Conservation (phyloP, 2,113 vertebrate genomes). For the Dipodomys spectabilis region DNA sequence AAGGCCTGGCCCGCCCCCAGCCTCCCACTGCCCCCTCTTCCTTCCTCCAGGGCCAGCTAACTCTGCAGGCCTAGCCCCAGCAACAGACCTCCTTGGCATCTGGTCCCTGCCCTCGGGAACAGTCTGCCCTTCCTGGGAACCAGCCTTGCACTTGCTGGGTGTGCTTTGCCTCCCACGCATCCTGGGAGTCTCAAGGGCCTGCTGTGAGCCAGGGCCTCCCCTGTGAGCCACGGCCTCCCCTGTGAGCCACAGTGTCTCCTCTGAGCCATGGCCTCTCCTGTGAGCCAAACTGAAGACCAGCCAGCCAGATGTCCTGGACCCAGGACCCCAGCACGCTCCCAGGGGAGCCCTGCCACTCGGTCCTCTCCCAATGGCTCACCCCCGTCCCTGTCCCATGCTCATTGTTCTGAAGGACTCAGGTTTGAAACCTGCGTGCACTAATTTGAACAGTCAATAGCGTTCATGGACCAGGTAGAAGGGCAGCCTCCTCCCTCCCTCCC, state of each 20-base stretch:
- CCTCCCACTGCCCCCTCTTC: neutral
- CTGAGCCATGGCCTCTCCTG: rapidly evolving
- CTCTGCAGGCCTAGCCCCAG: neutral
- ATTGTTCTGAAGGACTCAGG: neutral
- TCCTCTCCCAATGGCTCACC: neutral
- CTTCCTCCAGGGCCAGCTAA: neutral
- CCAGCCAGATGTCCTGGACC: too few species aligned
- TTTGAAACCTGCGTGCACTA: neutral
- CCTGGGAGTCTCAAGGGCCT: neutral
- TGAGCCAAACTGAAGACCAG: neutral
- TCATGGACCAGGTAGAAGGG: rapidly evolving
- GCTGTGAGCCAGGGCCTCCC: too few species aligned
- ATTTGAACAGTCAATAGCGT: neutral
- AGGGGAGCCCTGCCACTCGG: neutral
- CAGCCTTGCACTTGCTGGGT: neutral
- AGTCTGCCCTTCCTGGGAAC: conserved; percentile 52
- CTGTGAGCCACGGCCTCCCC: too few species aligned
- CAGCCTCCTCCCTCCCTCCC: rapidly evolving
- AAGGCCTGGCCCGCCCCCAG: rapidly evolving
- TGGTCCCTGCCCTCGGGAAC: conserved; percentile 45
- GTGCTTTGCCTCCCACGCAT: neutral
- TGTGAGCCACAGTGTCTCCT: neutral
- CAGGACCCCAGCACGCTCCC: too few species aligned
- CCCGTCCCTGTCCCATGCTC: neutral
- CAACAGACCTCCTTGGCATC: neutral